Evolutionary conservation across 30 jellyfish, hydroid and myxozoan species (phyloP), one percentile per base, ranked within the genome.

Genomic region (Aurelia aurita complex sp. Pacific): DNA sequence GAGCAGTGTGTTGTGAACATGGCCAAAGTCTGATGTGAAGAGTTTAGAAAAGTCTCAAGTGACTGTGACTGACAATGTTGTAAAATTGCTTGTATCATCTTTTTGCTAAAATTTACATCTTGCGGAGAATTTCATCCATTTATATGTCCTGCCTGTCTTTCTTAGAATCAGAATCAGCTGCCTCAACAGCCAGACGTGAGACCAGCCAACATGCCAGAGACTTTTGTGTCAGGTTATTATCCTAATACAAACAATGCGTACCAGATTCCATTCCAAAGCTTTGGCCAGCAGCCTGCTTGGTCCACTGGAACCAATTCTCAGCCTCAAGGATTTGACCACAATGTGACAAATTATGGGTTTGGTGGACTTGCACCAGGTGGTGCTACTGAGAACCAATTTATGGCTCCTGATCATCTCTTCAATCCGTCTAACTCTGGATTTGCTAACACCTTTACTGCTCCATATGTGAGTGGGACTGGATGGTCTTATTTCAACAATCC

Each of bases 401-500:
- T 86, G 84, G 78, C 97, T 15, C 91, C 90, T 18, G 98, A 94
- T 59, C 96, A 84, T 80, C 67, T 94, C 76, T 94, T 88, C 75
- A 94, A 89, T 67, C 98, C 94, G 4, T 83, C 90, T 43, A 94
- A 80, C 71, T 88, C 98, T 50, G 97, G 91, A 52, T 94, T 80
- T 73, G 91, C 90, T 52, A 94, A 55, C 72, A 52, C 97, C 4
- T 94, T 72, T 85, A 81, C 98, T 29, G 89, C 91, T 18, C 98
- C 98, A 12, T 94, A 83, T 67, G 89, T 94, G 91, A 89, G 80
- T 50, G 86, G 77, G 5, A 65, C 54, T n/a, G 83, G 86, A n/a
- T 94, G 98, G 98, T 94, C 98, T 18, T 94, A 94, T 77, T 94
- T 94, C 94, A 94, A 94, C 89, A 94, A 88, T 69, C 96, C 97